Conservation (phyloP, 2,797 vertebrate genomes). For the Melanotaenia trifasciata region DNA sequence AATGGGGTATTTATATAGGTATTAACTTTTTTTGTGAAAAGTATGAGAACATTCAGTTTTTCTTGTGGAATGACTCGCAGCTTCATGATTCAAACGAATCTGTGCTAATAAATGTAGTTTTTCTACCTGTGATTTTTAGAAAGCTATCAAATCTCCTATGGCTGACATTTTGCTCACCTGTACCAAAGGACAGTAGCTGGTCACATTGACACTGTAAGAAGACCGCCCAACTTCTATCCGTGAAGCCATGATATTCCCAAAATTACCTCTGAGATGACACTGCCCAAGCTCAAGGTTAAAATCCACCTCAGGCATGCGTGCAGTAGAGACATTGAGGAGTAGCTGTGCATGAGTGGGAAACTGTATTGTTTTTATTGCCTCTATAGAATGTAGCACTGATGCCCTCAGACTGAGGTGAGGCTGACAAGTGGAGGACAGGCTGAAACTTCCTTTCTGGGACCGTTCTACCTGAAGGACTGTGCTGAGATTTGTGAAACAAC, state of each 20-base stretch:
- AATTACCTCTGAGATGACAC: constrained; percentile 73
- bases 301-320: constrained; percentile 42
- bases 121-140: constrained; percentile 33
- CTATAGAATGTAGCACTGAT: constrained; percentile 75
- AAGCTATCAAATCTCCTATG: not conserved
- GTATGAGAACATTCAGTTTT: too few relatives aligned
- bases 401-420: constrained; percentile 66
- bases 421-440: constrained; percentile 53
- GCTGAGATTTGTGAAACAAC: constrained; percentile 62
- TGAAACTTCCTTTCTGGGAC: constrained; percentile 59
- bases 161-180: constrained; percentile 72
- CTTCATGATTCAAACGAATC: constrained; percentile 22
- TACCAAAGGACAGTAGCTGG: constrained; percentile 77
- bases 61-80: too few relatives aligned
- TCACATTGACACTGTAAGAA: constrained; percentile 74
- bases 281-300: constrained; percentile 77
- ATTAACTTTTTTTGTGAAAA: too few relatives aligned
- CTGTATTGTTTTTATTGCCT: constrained; percentile 69
- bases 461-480: constrained; percentile 57
- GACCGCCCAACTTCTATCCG: constrained; percentile 49
- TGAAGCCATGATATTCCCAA: constrained; percentile 50
- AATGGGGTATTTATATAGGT: too few relatives aligned
- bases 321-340: constrained; percentile 53
- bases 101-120: constrained; percentile 14
- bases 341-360: constrained; percentile 73